A percentile compares a stretch with the other conserved stretches of the same genome.
Conservation (phyloP, 2,113 vertebrate species). For the Thunnus maccoyii region DNA sequence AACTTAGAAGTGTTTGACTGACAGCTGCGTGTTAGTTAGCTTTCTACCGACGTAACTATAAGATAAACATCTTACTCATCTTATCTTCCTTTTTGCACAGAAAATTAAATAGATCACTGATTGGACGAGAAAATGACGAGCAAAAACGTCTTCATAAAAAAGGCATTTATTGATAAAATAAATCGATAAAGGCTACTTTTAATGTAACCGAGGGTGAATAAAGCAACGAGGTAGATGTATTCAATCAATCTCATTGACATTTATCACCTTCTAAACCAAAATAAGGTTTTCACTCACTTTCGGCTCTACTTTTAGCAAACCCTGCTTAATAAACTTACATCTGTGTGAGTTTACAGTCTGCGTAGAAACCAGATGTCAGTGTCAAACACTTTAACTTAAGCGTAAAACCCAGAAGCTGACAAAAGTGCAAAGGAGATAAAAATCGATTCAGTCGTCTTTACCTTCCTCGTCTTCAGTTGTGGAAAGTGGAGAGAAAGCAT, state of each 20-base stretch:
- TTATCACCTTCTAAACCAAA: not conserved
- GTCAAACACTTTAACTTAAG: constrained; percentile 78
- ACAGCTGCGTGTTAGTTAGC: constrained; percentile 39
- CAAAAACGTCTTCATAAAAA: not conserved
- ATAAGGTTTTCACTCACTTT: not conserved
- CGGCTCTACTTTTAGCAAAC: not conserved
- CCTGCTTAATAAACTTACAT: not conserved
- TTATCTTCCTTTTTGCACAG: not conserved
- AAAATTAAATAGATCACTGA: too few relatives aligned
- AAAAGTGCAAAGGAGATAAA: constrained; percentile 72
- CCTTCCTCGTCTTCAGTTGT: constrained; percentile 93
- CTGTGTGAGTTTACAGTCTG: not conserved
- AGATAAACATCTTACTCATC: not conserved
- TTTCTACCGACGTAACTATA: not conserved
- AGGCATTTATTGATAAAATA: not conserved
- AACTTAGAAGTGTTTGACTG: constrained; percentile 68
- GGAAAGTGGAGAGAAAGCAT: constrained; percentile 41
- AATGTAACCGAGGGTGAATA: not conserved
- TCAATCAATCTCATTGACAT: too few relatives aligned
- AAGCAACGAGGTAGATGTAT: not conserved
- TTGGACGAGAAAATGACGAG: too few relatives aligned
- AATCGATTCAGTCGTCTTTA: constrained; percentile 81
- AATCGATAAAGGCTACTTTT: not conserved
- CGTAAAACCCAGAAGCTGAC: constrained; percentile 65
- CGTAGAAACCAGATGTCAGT: constrained; percentile 47